Evolutionary conservation across 1,140 invertebrate species (phyloP).

Genomic region (Drosophila prosaltans): DNA sequence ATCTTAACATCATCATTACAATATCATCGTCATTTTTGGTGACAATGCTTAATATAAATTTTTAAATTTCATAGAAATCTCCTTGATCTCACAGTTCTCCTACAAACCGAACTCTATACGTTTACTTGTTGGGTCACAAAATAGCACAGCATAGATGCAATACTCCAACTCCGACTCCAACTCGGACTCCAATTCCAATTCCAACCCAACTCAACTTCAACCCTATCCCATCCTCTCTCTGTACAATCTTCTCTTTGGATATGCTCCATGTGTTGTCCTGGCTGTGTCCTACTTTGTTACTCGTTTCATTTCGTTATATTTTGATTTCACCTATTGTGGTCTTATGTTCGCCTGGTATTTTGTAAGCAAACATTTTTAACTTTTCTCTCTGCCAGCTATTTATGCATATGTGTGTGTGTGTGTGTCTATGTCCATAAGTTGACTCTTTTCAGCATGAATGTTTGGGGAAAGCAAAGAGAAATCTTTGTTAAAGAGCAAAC

Average conservation of each 20-base stretch:
- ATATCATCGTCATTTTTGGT: neutral
- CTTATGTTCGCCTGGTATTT: constrained; percentile 58
- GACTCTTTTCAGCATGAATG: constrained; percentile 16
- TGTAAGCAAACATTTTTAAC: constrained; percentile 61
- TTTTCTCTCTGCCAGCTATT: constrained; percentile 43
- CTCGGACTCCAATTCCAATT: no score
- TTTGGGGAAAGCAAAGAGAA: constrained; percentile 3
- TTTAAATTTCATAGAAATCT: constrained; percentile 5
- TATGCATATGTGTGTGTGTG: neutral
- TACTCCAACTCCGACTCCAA: neutral
- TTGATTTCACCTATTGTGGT: constrained; percentile 31
- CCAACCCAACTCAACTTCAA: no score
- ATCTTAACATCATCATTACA: neutral
- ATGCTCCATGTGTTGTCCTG: constrained; percentile 21
- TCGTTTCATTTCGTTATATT: constrained; percentile 8
- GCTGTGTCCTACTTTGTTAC: neutral
- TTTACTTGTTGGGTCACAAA: constrained; percentile 11
- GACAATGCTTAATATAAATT: neutral
- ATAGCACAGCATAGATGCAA: constrained; percentile 21
- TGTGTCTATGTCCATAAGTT: constrained; percentile 8
- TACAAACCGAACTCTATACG: neutral
- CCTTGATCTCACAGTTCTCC: neutral
- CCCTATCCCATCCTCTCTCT: no score
- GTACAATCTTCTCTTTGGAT: no score
- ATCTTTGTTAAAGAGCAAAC: neutral